phyloP scores from a whole-genome alignment of 2,113 vertebrate genomes.

The Protomyctophum bolini region DNA sequence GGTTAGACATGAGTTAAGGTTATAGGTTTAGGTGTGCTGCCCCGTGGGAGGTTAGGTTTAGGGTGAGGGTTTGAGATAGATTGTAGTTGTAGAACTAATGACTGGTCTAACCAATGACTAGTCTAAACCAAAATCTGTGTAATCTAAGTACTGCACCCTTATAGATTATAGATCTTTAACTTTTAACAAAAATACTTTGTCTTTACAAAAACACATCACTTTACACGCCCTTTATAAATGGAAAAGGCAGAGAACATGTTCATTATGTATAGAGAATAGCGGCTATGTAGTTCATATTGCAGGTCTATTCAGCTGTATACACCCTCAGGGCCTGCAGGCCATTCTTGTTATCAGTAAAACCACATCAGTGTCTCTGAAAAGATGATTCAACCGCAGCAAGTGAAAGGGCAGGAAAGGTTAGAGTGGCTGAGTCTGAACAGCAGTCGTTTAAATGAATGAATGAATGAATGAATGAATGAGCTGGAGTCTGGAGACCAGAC shows the following conservation, averaged over 20 bases:
- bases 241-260: not conserved
- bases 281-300: too few relatives aligned
- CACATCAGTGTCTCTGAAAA: not conserved
- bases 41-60: too few relatives aligned
- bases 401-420: not conserved
- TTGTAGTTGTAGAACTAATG: too few relatives aligned
- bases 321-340: not conserved
- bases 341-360: not conserved
- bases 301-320: not conserved
- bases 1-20: too few relatives aligned
- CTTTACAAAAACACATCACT: too few relatives aligned
- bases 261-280: not conserved
- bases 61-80: too few relatives aligned
- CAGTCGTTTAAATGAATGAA: not conserved
- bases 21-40: too few relatives aligned
- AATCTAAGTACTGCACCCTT: too few relatives aligned
- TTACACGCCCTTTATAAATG: not conserved
- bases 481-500: not conserved
- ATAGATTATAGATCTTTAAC: too few relatives aligned
- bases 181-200: too few relatives aligned
- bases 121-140: too few relatives aligned
- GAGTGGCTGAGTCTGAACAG: not conserved
- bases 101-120: too few relatives aligned
- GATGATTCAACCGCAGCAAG: not conserved
- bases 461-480: conserved; percentile 14